phyloP scores from a whole-genome alignment of 2,797 vertebrate species.

The Pseudochirops corinnae region DNA sequence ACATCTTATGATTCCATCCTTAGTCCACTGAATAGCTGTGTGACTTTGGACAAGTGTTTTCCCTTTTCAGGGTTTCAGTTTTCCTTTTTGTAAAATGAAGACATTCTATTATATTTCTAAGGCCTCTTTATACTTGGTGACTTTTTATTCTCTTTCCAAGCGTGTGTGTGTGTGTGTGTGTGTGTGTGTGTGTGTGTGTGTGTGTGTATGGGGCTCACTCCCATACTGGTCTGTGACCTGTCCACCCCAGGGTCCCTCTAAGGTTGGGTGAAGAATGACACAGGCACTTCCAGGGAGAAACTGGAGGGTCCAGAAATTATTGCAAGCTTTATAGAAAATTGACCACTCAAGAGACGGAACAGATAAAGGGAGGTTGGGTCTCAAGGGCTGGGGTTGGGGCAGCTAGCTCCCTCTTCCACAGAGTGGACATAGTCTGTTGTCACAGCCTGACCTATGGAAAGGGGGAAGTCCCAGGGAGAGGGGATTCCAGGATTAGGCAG shows the following conservation, averaged over 20 bases:
- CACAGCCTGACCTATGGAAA: slow-evolving; percentile 62
- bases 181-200: neutral
- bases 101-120: neutral
- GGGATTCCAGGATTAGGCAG: slow-evolving; percentile 61
- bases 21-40: neutral
- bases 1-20: neutral
- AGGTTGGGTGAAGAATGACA: slow-evolving; percentile 59
- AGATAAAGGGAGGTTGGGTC: neutral
- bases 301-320: neutral
- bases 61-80: neutral
- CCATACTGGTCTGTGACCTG: neutral
- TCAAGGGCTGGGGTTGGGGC: neutral
- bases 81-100: neutral
- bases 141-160: neutral
- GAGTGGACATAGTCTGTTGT: slow-evolving; percentile 42
- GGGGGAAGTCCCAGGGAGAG: slow-evolving; percentile 55
- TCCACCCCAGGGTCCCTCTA: neutral
- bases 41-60: neutral
- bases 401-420: slow-evolving; percentile 36
- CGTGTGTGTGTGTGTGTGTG: neutral
- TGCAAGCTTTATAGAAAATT: slow-evolving; percentile 82
- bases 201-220: no score
- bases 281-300: slow-evolving; percentile 15
- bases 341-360: rapidly evolving
- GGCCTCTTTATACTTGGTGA: neutral